Percentiles rank a stretch among this genome's conserved stretches.
These are phyloP conservation scores for Diadegma fenestrale DNA, from an alignment of 2,888 invertebrate genomes.

Conservation along the genomic window DNA sequence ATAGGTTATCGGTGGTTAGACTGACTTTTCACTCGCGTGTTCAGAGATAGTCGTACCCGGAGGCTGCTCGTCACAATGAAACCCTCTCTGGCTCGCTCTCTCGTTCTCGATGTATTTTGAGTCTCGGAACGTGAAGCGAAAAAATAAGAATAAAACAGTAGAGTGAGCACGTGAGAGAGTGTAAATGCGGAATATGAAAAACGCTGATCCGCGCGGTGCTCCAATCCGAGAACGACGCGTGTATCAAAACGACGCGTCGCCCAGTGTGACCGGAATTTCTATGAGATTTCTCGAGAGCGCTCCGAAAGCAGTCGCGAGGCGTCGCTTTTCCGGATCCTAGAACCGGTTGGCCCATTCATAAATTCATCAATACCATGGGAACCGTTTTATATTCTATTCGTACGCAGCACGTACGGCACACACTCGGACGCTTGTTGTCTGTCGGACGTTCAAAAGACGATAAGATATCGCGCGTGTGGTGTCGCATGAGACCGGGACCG, in stretches of 20 bases:
- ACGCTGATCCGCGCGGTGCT: neutral
- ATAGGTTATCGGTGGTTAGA: constrained; percentile 17
- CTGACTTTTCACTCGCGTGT: neutral
- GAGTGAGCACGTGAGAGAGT: neutral
- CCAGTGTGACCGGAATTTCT: constrained; percentile 38
- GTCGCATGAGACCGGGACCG: neutral
- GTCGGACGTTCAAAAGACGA: neutral
- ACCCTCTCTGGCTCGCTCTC: neutral
- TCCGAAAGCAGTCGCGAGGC: neutral
- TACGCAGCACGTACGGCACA: neutral
- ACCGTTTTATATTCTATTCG: neutral
- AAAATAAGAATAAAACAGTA: neutral
- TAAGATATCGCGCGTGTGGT: constrained; percentile 39
- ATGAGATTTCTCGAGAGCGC: constrained; percentile 1
- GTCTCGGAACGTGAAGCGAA: neutral
- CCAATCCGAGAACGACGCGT: neutral
- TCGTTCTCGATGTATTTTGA: neutral
- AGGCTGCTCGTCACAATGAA: neutral
- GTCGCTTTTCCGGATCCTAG: neutral
- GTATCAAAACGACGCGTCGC: constrained; percentile 2
- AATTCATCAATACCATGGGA: neutral
- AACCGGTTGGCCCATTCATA: constrained; percentile 1
- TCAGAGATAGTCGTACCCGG: neutral
- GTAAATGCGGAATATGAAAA: neutral
- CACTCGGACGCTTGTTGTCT: neutral